Conservation (phyloP, 2,113 vertebrate species). For the Salvator merianae region DNA sequence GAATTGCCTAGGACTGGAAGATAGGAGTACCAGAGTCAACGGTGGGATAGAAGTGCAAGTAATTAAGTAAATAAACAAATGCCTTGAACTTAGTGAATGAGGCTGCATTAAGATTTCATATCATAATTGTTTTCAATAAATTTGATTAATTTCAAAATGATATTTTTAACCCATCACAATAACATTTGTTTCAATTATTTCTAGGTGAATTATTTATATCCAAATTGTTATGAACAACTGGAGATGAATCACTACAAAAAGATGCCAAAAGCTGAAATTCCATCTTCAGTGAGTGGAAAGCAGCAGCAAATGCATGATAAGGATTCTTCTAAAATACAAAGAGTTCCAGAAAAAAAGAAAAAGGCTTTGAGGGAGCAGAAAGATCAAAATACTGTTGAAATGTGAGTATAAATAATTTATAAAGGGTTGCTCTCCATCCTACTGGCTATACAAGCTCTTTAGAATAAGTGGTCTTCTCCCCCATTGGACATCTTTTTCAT, state of each 20-base stretch:
- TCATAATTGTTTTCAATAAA: background rate
- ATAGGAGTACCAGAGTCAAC: background rate
- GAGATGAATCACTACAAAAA: background rate
- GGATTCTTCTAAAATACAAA: background rate
- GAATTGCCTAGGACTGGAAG: background rate
- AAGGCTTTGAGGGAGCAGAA: background rate
- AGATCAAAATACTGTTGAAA: background rate
- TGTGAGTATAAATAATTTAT: background rate
- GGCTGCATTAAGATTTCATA: background rate
- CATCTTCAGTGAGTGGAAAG: background rate
- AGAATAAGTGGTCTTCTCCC: too few species aligned
- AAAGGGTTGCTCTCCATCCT: background rate
- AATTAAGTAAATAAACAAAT: too few species aligned
- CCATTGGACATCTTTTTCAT: background rate
- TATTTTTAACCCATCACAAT: background rate
- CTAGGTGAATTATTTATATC: constrained; percentile 35
- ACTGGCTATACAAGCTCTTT: too few species aligned
- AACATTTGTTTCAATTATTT: background rate
- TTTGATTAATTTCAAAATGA: background rate
- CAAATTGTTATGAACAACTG: background rate
- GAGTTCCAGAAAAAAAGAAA: constrained; percentile 5
- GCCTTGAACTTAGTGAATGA: background rate
- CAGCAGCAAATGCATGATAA: background rate
- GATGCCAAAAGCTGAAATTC: background rate
- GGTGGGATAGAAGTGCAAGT: too few species aligned